Evolutionary conservation across 2,113 vertebrate genomes (phyloP).

Genomic region (Chascanopsetta lugubris): DNA sequence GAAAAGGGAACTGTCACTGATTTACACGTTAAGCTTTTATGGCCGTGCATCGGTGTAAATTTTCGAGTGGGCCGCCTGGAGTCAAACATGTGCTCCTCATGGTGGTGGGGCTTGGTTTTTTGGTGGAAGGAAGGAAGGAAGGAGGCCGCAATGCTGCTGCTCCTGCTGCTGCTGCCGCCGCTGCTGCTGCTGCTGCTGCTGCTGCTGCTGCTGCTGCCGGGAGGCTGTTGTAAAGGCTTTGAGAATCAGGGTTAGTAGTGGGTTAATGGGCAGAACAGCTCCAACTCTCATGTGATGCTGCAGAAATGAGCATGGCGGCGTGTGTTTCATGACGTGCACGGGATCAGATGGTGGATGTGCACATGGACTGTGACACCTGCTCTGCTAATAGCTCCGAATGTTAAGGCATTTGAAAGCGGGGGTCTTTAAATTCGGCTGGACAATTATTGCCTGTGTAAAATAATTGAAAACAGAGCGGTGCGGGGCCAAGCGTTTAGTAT

Average conservation of each 20-base stretch:
- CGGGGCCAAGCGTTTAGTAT: conserved; percentile 30
- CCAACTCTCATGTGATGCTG: conserved; percentile 15
- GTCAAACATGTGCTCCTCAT: conserved; percentile 3
- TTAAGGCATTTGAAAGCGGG: conserved; percentile 45
- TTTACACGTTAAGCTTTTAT: conserved; percentile 45
- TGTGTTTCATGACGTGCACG: conserved; percentile 16
- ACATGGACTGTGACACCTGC: conserved; percentile 32
- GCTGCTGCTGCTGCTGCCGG: conserved; percentile 10
- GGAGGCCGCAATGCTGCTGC: too few relatives aligned
- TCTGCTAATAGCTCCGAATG: conserved; percentile 37
- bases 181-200: conserved; percentile 14
- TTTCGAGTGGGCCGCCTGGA: conserved; percentile 24
- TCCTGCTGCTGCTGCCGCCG: conserved; percentile 13
- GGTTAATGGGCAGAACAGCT: conserved; percentile 34
- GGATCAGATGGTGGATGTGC: conserved; percentile 19
- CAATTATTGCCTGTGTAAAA: conserved; percentile 44
- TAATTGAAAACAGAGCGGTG: conserved; percentile 63
- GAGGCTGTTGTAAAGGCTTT: conserved; percentile 31
- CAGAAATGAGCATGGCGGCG: conserved; percentile 26
- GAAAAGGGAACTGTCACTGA: conserved; percentile 40
- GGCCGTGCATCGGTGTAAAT: conserved; percentile 34
- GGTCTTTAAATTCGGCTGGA: conserved; percentile 36
- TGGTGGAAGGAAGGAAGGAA: conserved; percentile 12
- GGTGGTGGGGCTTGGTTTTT: neutral
- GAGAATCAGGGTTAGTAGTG: conserved; percentile 17